These are phyloP conservation scores for Ptychoptera albimana DNA, from an alignment of 2,888 invertebrate genomes.

Conservation along the genomic window DNA sequence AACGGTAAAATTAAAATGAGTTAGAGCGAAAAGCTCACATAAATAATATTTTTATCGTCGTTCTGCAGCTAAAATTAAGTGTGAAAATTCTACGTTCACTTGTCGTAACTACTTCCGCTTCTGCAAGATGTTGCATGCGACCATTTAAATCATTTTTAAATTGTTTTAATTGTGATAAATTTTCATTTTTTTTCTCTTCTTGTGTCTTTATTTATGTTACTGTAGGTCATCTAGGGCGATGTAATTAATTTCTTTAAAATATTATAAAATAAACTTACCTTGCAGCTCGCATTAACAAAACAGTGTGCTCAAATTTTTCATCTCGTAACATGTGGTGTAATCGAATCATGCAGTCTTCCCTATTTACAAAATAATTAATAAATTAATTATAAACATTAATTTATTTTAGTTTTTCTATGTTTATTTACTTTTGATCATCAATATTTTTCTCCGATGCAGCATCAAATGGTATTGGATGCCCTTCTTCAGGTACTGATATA, in stretches of 20 bases:
- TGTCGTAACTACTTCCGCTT: too few species aligned
- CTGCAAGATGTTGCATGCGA: too few species aligned
- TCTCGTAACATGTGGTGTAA: slow-evolving; percentile 63
- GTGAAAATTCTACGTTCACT: too few species aligned
- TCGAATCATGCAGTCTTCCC: slow-evolving; percentile 72
- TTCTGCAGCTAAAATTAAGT: too few species aligned
- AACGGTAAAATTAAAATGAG: too few species aligned
- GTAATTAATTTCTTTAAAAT: background rate
- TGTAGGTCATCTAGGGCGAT: too few species aligned
- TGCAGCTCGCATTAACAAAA: slow-evolving; percentile 67
- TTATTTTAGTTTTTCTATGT: slow-evolving; percentile 5
- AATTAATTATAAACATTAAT: slow-evolving; percentile 11
- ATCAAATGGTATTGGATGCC: slow-evolving; percentile 64
- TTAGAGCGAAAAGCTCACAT: too few species aligned
- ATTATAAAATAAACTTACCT: slow-evolving; percentile 32
- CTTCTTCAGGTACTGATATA: slow-evolving; percentile 25
- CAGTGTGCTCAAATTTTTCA: slow-evolving; percentile 56
- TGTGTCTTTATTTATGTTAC: too few species aligned
- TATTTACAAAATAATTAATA: slow-evolving; percentile 29
- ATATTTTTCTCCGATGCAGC: slow-evolving; percentile 68
- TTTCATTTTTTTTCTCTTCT: too few species aligned
- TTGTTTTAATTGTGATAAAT: too few species aligned
- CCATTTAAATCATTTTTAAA: too few species aligned
- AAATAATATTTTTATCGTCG: too few species aligned
- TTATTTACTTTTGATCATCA: slow-evolving; percentile 72